A percentile compares a stretch with the other conserved stretches of the same genome.
Evolutionary conservation across 2,888 invertebrate species (phyloP).

Genomic region (Callyntrura sp.): DNA sequence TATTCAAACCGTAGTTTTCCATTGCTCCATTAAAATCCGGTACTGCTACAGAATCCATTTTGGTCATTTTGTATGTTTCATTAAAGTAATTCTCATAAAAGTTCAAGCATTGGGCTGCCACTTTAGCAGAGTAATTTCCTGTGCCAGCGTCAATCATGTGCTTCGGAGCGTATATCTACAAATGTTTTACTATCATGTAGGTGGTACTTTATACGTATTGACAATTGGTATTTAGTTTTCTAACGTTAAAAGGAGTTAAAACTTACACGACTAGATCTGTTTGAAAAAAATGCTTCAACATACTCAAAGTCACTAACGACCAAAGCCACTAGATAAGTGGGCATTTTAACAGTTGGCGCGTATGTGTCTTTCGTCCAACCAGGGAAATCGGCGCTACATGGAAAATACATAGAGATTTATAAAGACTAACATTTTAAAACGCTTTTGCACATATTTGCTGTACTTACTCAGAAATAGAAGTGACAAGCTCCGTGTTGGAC

Average conservation of each 20-base stretch:
- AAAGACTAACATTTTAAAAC: not conserved
- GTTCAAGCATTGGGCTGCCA: conserved; percentile 64
- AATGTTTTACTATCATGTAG: not conserved
- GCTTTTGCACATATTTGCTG: no score
- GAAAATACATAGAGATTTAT: not conserved
- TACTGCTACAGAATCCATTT: conserved; percentile 79
- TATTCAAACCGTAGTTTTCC: conserved; percentile 62
- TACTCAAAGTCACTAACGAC: conserved; percentile 73
- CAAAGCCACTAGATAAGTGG: conserved; percentile 76
- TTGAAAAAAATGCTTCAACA: conserved; percentile 38
- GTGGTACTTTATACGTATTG: no score
- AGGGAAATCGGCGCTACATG: conserved; percentile 42
- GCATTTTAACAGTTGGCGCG: conserved; percentile 72
- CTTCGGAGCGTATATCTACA: conserved; percentile 65
- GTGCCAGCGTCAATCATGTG: conserved; percentile 62
- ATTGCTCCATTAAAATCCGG: conserved; percentile 59
- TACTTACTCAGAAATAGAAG: conserved; percentile 61
- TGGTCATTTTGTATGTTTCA: conserved; percentile 68
- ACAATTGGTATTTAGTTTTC: no score
- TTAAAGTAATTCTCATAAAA: conserved; percentile 74
- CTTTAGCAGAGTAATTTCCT: conserved; percentile 71
- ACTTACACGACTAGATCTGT: conserved; percentile 63
- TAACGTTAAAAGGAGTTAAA: not conserved
- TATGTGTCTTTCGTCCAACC: conserved; percentile 75
- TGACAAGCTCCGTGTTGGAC: conserved; percentile 63